Conservation (phyloP, 2,888 invertebrate species). For the Ophioninae sp. region DNA sequence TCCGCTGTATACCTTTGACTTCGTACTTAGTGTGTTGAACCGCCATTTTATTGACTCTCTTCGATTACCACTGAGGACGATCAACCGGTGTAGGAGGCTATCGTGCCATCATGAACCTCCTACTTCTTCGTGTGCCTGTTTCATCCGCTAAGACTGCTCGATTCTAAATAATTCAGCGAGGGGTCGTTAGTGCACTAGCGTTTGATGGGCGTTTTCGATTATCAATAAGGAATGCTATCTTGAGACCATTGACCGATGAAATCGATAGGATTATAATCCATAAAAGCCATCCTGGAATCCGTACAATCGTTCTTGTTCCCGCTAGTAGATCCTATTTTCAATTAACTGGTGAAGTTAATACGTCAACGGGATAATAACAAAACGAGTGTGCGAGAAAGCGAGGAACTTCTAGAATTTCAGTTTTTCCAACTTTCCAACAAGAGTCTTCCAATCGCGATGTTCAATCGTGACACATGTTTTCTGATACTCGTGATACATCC, state of each 20-base stretch:
- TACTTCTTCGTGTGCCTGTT: slow-evolving; percentile 27
- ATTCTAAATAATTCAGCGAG: slow-evolving; percentile 60
- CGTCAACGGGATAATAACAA: neutral
- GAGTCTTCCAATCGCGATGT: neutral
- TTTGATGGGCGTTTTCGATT: slow-evolving; percentile 41
- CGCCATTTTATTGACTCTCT: slow-evolving; percentile 21
- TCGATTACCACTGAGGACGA: slow-evolving; percentile 50
- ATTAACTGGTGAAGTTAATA: neutral
- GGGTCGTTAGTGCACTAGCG: slow-evolving; percentile 44
- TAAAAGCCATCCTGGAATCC: neutral
- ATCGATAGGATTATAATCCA: slow-evolving; percentile 47
- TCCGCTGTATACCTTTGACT: slow-evolving; percentile 23
- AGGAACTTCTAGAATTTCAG: slow-evolving; percentile 8
- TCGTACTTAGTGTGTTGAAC: slow-evolving; percentile 21
- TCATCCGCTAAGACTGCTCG: slow-evolving; percentile 2
- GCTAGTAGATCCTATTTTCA: slow-evolving; percentile 2
- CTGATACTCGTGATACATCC: neutral
- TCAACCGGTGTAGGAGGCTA: slow-evolving; percentile 52
- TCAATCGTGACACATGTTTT: neutral
- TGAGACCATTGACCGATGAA: slow-evolving; percentile 34
- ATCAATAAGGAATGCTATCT: slow-evolving; percentile 51
- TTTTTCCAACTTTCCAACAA: slow-evolving; percentile 3
- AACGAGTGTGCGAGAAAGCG: neutral
- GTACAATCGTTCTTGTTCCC: slow-evolving; percentile 7
- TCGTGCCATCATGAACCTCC: slow-evolving; percentile 34